Conservation (phyloP, 2,113 vertebrate species). For the Pithys albifrons region DNA sequence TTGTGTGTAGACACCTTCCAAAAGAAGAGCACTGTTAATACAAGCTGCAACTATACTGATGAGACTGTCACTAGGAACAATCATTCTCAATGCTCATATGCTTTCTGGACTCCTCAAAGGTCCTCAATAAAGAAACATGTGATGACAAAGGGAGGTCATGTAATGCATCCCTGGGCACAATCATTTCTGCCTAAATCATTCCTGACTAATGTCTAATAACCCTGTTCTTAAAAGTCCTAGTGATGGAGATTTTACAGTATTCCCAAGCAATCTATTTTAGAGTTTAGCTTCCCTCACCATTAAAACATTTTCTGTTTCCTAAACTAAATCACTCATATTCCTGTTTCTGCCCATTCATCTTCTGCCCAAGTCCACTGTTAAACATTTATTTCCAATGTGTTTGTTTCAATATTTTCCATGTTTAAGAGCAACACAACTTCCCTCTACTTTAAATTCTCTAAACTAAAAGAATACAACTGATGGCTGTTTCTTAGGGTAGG, state of each 20-base stretch:
- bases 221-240: not conserved
- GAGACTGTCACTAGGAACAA: not conserved
- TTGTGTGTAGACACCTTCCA: not conserved
- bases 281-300: not conserved
- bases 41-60: not conserved
- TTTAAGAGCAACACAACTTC: not conserved
- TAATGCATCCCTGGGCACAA: not conserved
- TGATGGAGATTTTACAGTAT: not conserved
- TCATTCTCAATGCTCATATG: fast-evolving
- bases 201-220: not conserved
- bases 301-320: not conserved
- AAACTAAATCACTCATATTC: not conserved
- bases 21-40: not conserved
- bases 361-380: not conserved
- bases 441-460: not conserved
- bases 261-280: not conserved
- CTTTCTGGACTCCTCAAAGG: not conserved
- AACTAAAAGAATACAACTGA: not conserved
- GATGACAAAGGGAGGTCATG: not conserved
- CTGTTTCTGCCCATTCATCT: not conserved
- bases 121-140: not conserved
- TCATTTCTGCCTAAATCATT: not conserved
- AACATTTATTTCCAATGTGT: not conserved
- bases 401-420: not conserved
- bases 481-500: not conserved